phyloP scores from a whole-genome alignment of 2,888 invertebrate genomes.

The Craniophora ligustri region DNA sequence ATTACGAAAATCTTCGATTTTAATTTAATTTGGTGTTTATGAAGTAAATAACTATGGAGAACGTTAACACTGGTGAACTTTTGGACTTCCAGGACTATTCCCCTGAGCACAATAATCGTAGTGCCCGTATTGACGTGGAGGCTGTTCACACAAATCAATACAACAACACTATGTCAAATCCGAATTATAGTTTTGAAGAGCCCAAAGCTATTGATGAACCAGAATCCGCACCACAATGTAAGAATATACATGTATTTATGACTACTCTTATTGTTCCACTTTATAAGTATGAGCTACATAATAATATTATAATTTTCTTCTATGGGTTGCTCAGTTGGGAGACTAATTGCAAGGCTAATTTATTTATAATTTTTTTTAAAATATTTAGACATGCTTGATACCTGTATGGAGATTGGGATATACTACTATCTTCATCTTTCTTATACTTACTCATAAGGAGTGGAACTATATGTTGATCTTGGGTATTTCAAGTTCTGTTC shows the following conservation, averaged over 20 bases:
- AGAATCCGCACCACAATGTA: conserved; percentile 71
- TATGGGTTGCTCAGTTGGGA: no score
- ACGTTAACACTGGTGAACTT: conserved; percentile 89
- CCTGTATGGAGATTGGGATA: no score
- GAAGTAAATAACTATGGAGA: conserved; percentile 69
- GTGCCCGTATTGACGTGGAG: conserved; percentile 91
- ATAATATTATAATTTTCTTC: no score
- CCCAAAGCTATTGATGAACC: conserved; percentile 72
- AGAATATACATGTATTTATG: conserved; percentile 29
- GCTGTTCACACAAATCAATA: conserved; percentile 87
- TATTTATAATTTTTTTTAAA: no score
- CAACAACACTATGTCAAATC: conserved; percentile 78
- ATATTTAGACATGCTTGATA: no score
- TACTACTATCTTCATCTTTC: no score
- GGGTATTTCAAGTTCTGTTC: no score
- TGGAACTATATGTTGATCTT: no score
- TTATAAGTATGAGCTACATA: no score
- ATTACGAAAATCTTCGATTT: conserved; percentile 4
- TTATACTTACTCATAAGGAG: no score
- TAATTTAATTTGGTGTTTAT: conserved; percentile 19
- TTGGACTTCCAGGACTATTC: conserved; percentile 93
- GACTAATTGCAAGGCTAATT: no score
- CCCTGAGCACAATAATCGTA: conserved; percentile 87
- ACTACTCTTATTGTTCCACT: no score
- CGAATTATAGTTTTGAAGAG: conserved; percentile 78